phyloP scores from a whole-genome alignment of 2,888 invertebrate genomes.

The Stegana nigrithorax region DNA sequence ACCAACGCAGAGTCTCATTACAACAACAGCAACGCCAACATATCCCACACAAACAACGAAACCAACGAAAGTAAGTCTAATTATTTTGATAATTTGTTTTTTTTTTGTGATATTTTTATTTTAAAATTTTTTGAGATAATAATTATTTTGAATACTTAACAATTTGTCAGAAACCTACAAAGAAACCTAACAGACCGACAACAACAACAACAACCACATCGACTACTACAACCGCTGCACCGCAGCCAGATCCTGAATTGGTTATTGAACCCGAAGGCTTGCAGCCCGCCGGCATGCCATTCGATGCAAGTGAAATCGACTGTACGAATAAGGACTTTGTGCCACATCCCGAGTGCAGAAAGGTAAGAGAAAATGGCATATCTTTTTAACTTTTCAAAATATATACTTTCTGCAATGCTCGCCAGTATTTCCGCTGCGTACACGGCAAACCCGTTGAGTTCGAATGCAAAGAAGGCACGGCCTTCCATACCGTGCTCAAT shows the following conservation, averaged over 20 bases:
- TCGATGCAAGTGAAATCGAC: slow-evolving; percentile 63
- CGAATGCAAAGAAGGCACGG: slow-evolving; percentile 79
- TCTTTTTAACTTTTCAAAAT: neutral
- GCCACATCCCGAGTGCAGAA: slow-evolving; percentile 72
- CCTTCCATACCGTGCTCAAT: slow-evolving; percentile 77
- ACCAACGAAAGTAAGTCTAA: slow-evolving; percentile 47
- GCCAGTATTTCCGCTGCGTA: slow-evolving; percentile 87
- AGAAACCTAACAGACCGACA: slow-evolving; percentile 56
- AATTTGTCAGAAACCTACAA: slow-evolving; percentile 49
- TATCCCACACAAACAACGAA: slow-evolving; percentile 40
- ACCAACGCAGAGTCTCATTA: slow-evolving; percentile 35
- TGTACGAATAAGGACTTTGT: slow-evolving; percentile 72
- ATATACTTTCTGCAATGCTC: neutral
- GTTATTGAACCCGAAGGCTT: slow-evolving; percentile 27
- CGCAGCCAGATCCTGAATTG: slow-evolving; percentile 39
- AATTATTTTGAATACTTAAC: too few relatives aligned
- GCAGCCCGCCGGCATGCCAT: slow-evolving; percentile 8
- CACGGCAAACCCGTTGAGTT: slow-evolving; percentile 81
- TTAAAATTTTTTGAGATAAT: too few relatives aligned
- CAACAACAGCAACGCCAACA: slow-evolving; percentile 46
- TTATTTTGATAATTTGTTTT: neutral
- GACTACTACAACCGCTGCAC: slow-evolving; percentile 42
- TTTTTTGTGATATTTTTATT: too few relatives aligned
- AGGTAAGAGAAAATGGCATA: slow-evolving; percentile 69
- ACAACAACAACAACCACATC: slow-evolving; percentile 41